A percentile compares a stretch with the other conserved stretches of the same genome.
Conservation (phyloP, 2,888 invertebrate species). For the Tribolium freemani region DNA sequence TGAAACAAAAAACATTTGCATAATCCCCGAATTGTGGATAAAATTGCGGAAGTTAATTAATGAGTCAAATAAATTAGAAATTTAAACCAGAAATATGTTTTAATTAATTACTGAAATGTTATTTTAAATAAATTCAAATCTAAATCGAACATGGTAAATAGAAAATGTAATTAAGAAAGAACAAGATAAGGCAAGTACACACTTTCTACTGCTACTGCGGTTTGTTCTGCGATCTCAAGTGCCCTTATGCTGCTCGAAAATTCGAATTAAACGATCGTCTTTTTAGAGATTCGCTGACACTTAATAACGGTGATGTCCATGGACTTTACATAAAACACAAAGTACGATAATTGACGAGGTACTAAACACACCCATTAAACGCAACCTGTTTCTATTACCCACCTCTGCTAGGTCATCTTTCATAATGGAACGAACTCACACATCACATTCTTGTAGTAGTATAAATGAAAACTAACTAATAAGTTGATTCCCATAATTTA, state of each 20-base stretch:
- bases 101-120: not conserved
- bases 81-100: not conserved
- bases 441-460: not conserved
- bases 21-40: not conserved
- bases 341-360: slow-evolving; percentile 33
- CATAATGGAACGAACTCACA: not conserved
- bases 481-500: not conserved
- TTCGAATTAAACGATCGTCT: not conserved
- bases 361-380: slow-evolving; percentile 28
- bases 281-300: not conserved
- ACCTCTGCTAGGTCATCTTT: slow-evolving; percentile 13
- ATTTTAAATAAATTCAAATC: not conserved
- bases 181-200: not conserved
- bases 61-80: not conserved
- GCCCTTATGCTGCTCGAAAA: not conserved
- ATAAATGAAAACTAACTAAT: not conserved
- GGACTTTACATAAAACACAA: slow-evolving; percentile 31
- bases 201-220: not conserved
- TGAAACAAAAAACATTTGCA: slow-evolving; percentile 28
- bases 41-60: not conserved
- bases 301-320: slow-evolving; percentile 22
- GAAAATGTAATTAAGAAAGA: not conserved
- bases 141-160: not conserved
- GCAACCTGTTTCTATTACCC: slow-evolving; percentile 30
- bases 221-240: not conserved